Conservation (phyloP, 2,797 vertebrate genomes). For the Crocodylus rhombifer region DNA sequence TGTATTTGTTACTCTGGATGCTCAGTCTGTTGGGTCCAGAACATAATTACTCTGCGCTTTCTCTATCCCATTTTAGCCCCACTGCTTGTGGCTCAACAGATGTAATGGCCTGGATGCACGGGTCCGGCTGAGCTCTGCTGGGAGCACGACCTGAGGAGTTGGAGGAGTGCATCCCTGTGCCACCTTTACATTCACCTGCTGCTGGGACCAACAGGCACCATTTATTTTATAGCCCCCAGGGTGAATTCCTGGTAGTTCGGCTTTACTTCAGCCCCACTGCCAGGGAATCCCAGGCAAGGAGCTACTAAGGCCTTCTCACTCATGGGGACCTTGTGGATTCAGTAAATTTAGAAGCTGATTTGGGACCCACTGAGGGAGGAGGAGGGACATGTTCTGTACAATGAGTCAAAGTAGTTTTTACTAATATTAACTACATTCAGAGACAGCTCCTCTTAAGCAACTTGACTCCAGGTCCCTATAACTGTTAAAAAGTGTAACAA, state of each 20-base stretch:
- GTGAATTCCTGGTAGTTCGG: rapidly evolving
- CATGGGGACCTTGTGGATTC: not conserved
- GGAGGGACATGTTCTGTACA: not conserved
- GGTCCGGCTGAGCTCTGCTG: not conserved
- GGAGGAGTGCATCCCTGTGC: rapidly evolving
- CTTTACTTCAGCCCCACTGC: not conserved
- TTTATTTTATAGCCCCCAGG: not conserved
- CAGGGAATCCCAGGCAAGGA: not conserved
- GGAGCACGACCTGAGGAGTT: not conserved
- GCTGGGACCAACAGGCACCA: rapidly evolving
- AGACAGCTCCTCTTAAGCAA: not conserved
- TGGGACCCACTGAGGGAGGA: not conserved
- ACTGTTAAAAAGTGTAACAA: not conserved
- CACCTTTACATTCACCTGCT: not conserved
- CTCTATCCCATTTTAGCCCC: no score
- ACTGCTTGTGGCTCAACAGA: not conserved
- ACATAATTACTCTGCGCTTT: not conserved
- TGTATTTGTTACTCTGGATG: not conserved
- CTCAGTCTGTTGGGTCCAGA: not conserved
- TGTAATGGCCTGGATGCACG: no score
- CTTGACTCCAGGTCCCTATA: not conserved
- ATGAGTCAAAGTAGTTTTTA: no score
- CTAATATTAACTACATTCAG: not conserved
- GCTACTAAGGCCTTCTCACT: not conserved
- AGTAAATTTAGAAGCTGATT: not conserved